Percentiles rank a stretch among this genome's conserved stretches.
phyloP scores from a whole-genome alignment of 2,888 invertebrate genomes.

The Drosophila longiperda region DNA sequence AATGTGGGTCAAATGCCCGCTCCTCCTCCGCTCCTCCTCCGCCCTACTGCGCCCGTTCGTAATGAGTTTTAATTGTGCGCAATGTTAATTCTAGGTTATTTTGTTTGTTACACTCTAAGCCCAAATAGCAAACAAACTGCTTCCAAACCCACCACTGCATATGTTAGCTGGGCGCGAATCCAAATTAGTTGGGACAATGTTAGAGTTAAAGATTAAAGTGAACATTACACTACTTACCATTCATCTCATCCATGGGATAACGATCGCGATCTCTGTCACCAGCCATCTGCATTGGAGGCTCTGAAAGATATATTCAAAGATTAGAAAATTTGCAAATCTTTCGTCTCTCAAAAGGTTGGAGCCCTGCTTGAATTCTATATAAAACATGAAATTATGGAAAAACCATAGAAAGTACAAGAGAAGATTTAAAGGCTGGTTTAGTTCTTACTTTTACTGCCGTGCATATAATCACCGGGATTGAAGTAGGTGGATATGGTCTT shows the following conservation, averaged over 20 bases:
- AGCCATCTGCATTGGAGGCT: constrained; percentile 61
- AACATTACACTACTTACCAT: constrained; percentile 63
- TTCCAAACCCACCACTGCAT: constrained; percentile 24
- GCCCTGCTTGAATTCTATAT: not conserved
- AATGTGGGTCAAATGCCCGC: constrained; percentile 76
- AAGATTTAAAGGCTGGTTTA: not conserved
- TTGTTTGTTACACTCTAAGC: constrained; percentile 40
- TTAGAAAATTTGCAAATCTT: not conserved
- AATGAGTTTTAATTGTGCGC: constrained; percentile 75
- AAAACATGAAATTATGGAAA: not conserved
- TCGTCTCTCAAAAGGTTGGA: not conserved
- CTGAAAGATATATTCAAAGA: constrained; percentile 41
- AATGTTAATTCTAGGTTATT: constrained; percentile 60
- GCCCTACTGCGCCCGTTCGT: constrained; percentile 22
- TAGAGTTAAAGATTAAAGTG: not conserved
- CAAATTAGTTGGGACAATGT: constrained; percentile 54
- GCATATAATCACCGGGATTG: constrained; percentile 84
- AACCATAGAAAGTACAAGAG: not conserved
- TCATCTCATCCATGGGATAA: constrained; percentile 74
- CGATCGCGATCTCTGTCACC: constrained; percentile 61
- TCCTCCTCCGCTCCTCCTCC: constrained; percentile 6
- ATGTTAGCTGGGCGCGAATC: constrained; percentile 58
- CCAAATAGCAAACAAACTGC: constrained; percentile 20
- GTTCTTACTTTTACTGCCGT: constrained; percentile 80
- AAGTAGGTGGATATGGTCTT: constrained; percentile 84